Evolutionary conservation across 1,140 invertebrate genomes (phyloP).

Genomic region (Tetramorium parvispinum): DNA sequence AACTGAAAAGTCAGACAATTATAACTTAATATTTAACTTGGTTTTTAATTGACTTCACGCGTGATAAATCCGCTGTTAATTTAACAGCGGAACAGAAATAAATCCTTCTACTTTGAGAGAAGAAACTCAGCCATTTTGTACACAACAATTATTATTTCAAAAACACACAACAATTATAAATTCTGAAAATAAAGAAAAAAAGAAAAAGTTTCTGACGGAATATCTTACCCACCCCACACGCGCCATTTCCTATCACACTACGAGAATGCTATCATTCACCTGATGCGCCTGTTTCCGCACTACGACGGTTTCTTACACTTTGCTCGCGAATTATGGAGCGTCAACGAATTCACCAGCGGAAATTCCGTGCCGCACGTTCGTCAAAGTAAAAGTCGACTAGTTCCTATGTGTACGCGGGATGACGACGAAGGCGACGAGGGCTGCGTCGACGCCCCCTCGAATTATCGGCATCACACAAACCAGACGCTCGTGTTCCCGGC

Average conservation of each 20-base stretch:
- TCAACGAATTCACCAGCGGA: slow-evolving; percentile 9
- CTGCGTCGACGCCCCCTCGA: slow-evolving; percentile 38
- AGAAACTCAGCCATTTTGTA: neutral
- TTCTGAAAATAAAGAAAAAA: neutral
- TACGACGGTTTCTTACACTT: neutral
- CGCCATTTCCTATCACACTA: too few species aligned
- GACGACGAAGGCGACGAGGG: neutral
- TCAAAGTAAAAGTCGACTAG: slow-evolving; percentile 12
- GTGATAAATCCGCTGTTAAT: neutral
- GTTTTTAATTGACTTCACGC: neutral
- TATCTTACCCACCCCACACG: slow-evolving; percentile 4
- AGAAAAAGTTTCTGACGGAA: neutral
- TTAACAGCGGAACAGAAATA: neutral
- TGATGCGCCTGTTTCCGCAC: neutral
- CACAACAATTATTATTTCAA: neutral
- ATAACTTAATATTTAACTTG: neutral
- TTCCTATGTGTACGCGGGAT: neutral
- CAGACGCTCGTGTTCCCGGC: slow-evolving; percentile 20
- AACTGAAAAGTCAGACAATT: neutral
- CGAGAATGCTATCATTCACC: neutral
- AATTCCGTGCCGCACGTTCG: neutral
- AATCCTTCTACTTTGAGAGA: neutral
- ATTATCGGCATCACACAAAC: slow-evolving; percentile 46
- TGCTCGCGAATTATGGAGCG: neutral
- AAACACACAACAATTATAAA: too few species aligned